Conservation (phyloP, 1,140 invertebrate genomes). For the Zaprionus lachaisei region DNA sequence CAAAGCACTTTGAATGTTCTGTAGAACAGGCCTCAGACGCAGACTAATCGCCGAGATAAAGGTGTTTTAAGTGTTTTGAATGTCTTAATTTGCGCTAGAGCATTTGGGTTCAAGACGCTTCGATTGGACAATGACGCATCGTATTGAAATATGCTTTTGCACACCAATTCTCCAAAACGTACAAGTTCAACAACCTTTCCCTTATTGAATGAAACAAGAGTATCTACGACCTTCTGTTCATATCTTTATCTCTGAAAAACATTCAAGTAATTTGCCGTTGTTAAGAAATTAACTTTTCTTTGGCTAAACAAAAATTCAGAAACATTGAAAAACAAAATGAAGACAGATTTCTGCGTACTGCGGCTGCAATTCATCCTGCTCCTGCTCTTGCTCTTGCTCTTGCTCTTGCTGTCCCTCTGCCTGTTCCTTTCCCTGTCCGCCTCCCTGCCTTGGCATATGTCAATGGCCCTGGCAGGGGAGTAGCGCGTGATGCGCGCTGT, state of each 20-base stretch:
- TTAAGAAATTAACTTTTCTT: neutral
- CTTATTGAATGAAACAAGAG: neutral
- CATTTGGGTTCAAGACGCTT: too few relatives aligned
- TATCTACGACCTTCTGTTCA: neutral
- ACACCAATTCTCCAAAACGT: too few relatives aligned
- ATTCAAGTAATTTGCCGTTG: conserved; percentile 1
- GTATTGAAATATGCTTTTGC: too few relatives aligned
- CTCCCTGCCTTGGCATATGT: neutral
- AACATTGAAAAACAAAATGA: neutral
- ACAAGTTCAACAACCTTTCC: neutral
- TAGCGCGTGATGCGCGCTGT: neutral
- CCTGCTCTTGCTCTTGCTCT: neutral
- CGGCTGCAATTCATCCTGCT: neutral
- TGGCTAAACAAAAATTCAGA: neutral
- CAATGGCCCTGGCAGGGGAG: neutral
- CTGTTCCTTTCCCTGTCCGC: too few relatives aligned
- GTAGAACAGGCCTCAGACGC: too few relatives aligned
- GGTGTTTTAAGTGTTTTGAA: too few relatives aligned
- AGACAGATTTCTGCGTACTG: neutral
- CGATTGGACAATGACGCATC: too few relatives aligned
- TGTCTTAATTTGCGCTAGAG: too few relatives aligned
- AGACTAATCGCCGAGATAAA: too few relatives aligned
- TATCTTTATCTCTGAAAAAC: neutral
- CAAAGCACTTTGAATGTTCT: too few relatives aligned
- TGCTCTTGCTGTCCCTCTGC: too few relatives aligned